Base-by-base conservation (phyloP, 1,140 invertebrate genomes). In the Apis laboriosa region DNA sequence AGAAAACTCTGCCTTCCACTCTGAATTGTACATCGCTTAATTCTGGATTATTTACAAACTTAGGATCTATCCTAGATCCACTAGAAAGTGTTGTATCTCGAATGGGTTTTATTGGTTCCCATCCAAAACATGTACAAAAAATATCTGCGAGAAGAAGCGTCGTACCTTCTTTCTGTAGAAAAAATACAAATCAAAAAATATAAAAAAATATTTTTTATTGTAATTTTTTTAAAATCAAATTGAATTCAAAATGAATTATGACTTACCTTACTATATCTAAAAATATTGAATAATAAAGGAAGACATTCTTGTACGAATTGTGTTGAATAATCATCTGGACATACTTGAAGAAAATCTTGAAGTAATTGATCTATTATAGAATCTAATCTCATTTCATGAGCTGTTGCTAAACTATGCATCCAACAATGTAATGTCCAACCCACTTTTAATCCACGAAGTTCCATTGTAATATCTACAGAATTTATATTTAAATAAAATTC, bases 11-110 rank as follows among this genome's bases (percentile, higher is more conserved):
- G 1, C 97, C 97, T 94, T 98, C 98, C 15, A 99, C 97, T 90
- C 97, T 95, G 91, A 98, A 98, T 83, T 97, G 98, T 34, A 98
- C 97, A 93, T 98, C 98, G 86, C 97, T 97, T 17, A 98, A 95
- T 90, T 98, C 98, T 0, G 97, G 97, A 94, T 98, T 98, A 93
- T 98, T 98, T 71, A 98, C 97, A 94, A 98, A 98, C 90, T 97
- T 97, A 1, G 97, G 97, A 94, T 98, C 97, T 84, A 98, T 98
- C 73, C 97, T 95, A 2, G 97, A 97, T 63, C 96, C 96, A 83
- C 95, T 95, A 13, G 96, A 95, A 43, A 97, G 94, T 5, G 96
- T 95, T 17, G 96, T 96, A 87, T 97, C 96, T 88, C 96, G 95
- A 43, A 98, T 97, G 0, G 95, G 94, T 90, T 97, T 97, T 76